A percentile compares a stretch with the other conserved stretches of the same genome.
Evolutionary conservation across 2,888 invertebrate species (phyloP).

Genomic region (Zaprionus bogoriensis): DNA sequence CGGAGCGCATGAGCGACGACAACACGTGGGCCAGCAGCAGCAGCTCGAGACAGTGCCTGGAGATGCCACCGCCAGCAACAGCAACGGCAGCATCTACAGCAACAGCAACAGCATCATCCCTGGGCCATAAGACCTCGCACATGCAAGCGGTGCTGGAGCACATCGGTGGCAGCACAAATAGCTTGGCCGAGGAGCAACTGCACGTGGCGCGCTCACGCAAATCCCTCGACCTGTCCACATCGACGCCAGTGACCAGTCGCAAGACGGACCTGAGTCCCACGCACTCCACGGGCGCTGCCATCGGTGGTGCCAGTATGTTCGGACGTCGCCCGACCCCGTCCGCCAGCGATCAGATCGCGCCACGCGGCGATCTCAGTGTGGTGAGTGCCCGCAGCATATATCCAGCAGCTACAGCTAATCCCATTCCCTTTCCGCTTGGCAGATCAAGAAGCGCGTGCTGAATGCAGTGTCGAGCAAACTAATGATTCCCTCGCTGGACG

Average conservation of each 20-base stretch:
- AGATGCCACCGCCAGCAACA: constrained; percentile 56
- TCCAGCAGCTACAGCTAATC: too few species aligned
- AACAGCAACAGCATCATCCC: too few species aligned
- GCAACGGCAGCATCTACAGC: too few species aligned
- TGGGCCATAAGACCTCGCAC: too few species aligned
- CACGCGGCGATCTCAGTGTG: constrained; percentile 70
- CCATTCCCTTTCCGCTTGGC: neutral
- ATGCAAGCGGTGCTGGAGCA: too few species aligned
- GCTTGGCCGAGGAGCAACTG: neutral
- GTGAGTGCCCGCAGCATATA: too few species aligned
- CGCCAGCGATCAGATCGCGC: constrained; percentile 27
- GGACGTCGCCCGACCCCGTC: constrained; percentile 9
- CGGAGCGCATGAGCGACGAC: constrained; percentile 67
- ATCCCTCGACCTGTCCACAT: constrained; percentile 65
- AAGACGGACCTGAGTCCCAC: constrained; percentile 6
- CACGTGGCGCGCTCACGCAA: constrained; percentile 36
- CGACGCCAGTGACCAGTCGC: constrained; percentile 68
- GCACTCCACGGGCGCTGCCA: neutral
- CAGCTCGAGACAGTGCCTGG: neutral
- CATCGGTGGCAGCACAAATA: neutral
- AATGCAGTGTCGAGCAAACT: constrained; percentile 74
- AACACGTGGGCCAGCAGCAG: neutral
- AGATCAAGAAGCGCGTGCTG: constrained; percentile 82
- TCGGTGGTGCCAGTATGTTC: neutral
- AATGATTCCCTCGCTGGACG: constrained; percentile 39